Percentiles rank a stretch among this genome's conserved stretches.
Conservation (phyloP, 92 coral and sea anemone genomes). For the Epizoanthus illoricatus region DNA sequence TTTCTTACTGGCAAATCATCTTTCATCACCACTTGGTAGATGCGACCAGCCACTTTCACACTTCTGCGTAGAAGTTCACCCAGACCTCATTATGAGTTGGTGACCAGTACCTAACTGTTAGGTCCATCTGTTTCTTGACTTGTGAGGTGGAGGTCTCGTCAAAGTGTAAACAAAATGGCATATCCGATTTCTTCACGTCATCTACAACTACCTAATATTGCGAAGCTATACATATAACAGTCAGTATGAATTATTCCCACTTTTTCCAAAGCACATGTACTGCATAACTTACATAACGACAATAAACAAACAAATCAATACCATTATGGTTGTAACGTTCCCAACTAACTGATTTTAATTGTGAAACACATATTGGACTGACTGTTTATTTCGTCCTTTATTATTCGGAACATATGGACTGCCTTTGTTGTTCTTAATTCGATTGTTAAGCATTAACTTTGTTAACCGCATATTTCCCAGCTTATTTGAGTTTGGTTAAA, state of each 20-base stretch:
- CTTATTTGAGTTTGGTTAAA: no score
- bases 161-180: slow-evolving; percentile 51
- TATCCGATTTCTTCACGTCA: slow-evolving; percentile 47
- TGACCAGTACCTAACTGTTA: slow-evolving; percentile 54
- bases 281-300: no score
- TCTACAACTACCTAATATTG: slow-evolving; percentile 33
- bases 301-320: not conserved
- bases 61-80: slow-evolving; percentile 47
- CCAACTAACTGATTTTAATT: no score
- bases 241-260: no score
- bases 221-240: not conserved
- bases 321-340: no score
- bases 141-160: slow-evolving; percentile 51
- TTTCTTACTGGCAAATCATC: slow-evolving; percentile 1
- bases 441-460: no score
- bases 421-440: no score
- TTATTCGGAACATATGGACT: no score
- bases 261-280: no score
- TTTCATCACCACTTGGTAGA: slow-evolving; percentile 44
- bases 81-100: slow-evolving; percentile 50
- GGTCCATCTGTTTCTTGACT: slow-evolving; percentile 53
- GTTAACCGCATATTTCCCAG: no score
- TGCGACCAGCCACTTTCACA: slow-evolving; percentile 45
- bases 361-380: no score
- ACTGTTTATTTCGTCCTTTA: no score